These are phyloP conservation scores for Sarcophilus harrisii DNA, from an alignment of 2,797 vertebrate genomes.

Conservation along the genomic window DNA sequence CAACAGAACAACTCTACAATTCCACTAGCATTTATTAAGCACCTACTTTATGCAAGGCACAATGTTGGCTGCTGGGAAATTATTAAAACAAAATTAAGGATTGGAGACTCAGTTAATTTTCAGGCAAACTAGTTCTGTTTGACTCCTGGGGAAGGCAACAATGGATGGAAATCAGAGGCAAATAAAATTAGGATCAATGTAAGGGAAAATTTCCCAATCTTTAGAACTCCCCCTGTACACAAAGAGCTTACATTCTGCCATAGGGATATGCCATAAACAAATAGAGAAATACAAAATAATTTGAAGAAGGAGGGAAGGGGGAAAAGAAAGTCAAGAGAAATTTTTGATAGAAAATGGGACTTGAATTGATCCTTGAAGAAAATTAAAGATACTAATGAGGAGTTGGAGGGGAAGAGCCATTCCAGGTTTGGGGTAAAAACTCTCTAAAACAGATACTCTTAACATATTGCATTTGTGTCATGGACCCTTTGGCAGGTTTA, in stretches of 20 bases:
- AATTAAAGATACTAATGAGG: background rate
- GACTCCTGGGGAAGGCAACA: background rate
- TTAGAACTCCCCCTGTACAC: background rate
- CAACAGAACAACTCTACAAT: background rate
- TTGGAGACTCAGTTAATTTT: background rate
- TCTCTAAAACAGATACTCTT: background rate
- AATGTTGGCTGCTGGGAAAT: background rate
- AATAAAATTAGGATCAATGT: background rate
- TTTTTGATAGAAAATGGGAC: too few relatives aligned
- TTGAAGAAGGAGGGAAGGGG: too few relatives aligned
- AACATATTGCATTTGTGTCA: background rate
- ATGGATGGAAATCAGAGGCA: background rate
- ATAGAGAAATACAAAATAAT: background rate
- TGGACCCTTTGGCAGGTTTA: background rate
- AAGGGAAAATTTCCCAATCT: background rate
- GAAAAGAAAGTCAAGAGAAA: too few relatives aligned
- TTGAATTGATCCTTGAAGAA: too few relatives aligned
- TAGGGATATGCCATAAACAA: background rate
- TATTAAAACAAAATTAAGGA: background rate
- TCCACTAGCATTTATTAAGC: background rate
- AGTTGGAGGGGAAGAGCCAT: background rate
- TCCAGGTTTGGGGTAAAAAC: background rate
- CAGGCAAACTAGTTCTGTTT: background rate
- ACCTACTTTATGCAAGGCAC: background rate
- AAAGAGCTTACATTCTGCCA: background rate